Evolutionary conservation across 2,113 vertebrate species (phyloP).

Genomic region (Ciconia stormi): DNA sequence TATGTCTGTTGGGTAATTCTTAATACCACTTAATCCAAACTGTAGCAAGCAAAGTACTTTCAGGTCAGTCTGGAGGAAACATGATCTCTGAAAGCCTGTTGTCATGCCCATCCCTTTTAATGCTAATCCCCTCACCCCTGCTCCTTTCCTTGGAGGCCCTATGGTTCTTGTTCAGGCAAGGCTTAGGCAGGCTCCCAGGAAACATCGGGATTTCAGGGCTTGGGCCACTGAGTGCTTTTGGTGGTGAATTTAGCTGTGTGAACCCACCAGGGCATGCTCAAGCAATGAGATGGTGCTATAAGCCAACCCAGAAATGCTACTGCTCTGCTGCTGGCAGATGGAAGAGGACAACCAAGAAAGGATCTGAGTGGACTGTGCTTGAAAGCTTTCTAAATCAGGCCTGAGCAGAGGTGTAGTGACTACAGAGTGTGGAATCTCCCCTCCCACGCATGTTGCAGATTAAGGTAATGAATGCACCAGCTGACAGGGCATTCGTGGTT

Average conservation of each 20-base stretch:
- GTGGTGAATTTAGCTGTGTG: not conserved
- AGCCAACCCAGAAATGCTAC: not conserved
- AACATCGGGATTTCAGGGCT: not conserved
- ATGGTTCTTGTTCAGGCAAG: not conserved
- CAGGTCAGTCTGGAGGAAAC: not conserved
- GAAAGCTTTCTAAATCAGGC: slow-evolving; percentile 22
- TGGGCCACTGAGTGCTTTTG: not conserved
- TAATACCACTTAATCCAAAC: not conserved
- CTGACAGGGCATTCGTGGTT: not conserved
- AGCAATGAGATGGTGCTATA: not conserved
- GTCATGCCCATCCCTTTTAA: not conserved
- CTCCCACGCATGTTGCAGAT: not conserved
- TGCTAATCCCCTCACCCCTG: accelerated
- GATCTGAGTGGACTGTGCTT: not conserved
- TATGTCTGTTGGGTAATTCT: not conserved
- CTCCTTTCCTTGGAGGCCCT: not conserved
- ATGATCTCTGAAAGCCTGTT: not conserved
- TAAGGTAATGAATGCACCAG: not conserved
- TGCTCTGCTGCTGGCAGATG: not conserved
- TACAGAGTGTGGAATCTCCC: not conserved
- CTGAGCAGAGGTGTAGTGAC: slow-evolving; percentile 16
- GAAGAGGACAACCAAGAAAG: not conserved
- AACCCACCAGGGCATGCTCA: accelerated
- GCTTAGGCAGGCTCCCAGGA: not conserved
- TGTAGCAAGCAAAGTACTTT: not conserved